A percentile compares a stretch with the other conserved stretches of the same genome.
phyloP scores from a whole-genome alignment of 2,888 invertebrate species.

The Cephus rjabovi region DNA sequence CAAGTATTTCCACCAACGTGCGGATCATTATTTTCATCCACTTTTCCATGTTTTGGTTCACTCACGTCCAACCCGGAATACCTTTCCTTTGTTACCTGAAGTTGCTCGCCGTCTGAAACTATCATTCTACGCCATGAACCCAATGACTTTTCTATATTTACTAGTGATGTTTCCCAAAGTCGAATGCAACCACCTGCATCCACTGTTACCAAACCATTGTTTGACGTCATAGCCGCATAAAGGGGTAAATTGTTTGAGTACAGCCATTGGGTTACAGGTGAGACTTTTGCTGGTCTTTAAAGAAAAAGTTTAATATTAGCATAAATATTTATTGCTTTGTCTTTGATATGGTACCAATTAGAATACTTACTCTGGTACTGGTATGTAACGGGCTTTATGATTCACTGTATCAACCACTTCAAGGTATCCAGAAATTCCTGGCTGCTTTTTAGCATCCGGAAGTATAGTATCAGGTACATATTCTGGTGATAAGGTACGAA shows the following conservation, averaged over 20 bases:
- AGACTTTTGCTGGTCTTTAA: slow-evolving; percentile 51
- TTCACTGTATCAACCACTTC: slow-evolving; percentile 69
- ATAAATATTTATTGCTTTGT: background rate
- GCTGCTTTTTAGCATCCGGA: slow-evolving; percentile 28
- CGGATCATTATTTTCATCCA: slow-evolving; percentile 88
- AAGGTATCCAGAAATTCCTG: slow-evolving; percentile 62
- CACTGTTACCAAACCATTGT: slow-evolving; percentile 70
- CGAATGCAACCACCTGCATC: slow-evolving; percentile 70
- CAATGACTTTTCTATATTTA: slow-evolving; percentile 64
- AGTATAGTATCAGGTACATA: slow-evolving; percentile 47
- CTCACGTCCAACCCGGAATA: slow-evolving; percentile 76
- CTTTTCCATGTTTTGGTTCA: slow-evolving; percentile 92
- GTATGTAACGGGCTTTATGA: slow-evolving; percentile 68
- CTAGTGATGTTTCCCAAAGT: slow-evolving; percentile 69
- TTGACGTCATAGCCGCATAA: slow-evolving; percentile 62
- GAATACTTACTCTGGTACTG: slow-evolving; percentile 67
- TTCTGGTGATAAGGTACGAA: slow-evolving; percentile 45
- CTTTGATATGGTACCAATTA: background rate
- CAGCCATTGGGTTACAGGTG: slow-evolving; percentile 67
- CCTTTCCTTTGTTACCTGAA: slow-evolving; percentile 82
- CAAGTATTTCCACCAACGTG: slow-evolving; percentile 98
- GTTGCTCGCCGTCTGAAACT: slow-evolving; percentile 67
- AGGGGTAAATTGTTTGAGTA: slow-evolving; percentile 65
- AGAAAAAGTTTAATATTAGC: background rate
- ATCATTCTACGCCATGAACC: slow-evolving; percentile 67